A percentile compares a stretch with the other conserved stretches of the same genome.
Evolutionary conservation across 2,797 vertebrate species (phyloP).

Genomic region (Arctocebus calabarensis): DNA sequence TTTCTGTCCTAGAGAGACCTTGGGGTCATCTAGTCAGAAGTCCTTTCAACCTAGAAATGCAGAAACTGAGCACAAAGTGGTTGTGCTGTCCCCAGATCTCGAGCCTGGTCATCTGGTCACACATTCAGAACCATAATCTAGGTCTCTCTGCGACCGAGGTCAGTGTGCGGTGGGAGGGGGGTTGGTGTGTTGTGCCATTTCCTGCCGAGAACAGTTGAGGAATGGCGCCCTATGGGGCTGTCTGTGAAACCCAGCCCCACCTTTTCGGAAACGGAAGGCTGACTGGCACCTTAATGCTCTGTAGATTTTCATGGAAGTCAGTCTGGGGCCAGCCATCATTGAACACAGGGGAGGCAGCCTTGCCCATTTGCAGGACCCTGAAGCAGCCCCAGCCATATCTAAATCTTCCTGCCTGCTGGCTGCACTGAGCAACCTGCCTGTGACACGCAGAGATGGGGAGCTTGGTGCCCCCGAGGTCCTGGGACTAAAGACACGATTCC

Average conservation of each 20-base stretch:
- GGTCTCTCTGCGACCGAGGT: neutral
- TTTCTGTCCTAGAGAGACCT: neutral
- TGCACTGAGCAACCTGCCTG: neutral
- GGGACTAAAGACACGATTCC: neutral
- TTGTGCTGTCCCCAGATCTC: neutral
- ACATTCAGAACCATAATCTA: rapidly evolving
- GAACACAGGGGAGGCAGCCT: rapidly evolving
- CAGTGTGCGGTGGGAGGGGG: rapidly evolving
- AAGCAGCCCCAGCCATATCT: no score
- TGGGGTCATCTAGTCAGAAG: neutral
- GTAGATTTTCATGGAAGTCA: neutral
- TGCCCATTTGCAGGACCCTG: neutral
- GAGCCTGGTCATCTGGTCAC: neutral
- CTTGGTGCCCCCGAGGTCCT: neutral
- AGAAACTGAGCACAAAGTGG: neutral
- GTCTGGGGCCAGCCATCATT: rapidly evolving
- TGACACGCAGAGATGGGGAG: rapidly evolving
- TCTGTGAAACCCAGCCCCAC: rapidly evolving
- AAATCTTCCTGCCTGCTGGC: rapidly evolving
- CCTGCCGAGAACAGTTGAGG: rapidly evolving
- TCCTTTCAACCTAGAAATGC: neutral
- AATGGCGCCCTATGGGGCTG: rapidly evolving
- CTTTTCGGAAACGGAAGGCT: neutral
- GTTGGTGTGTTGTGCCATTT: no score
- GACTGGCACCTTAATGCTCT: neutral